Evolutionary conservation across 2,113 vertebrate genomes (phyloP).

Genomic region (Podarcis raffonei): DNA sequence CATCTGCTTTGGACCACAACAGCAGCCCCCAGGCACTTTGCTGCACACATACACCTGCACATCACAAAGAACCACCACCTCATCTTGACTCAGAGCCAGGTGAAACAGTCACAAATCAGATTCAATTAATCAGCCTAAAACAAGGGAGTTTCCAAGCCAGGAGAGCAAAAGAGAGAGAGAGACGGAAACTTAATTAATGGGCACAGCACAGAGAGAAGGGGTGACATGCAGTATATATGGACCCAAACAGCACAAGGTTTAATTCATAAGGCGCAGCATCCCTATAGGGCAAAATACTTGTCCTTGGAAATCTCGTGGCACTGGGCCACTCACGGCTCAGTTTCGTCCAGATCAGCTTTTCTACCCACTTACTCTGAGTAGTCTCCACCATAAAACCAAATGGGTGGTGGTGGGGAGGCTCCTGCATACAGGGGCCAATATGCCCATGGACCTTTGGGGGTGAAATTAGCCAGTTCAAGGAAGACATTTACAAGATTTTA

Average conservation of each 20-base stretch:
- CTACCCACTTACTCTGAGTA: background rate
- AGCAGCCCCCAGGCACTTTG: background rate
- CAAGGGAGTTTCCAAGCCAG: slow-evolving; percentile 60
- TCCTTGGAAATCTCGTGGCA: background rate
- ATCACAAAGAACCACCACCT: background rate
- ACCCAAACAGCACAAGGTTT: slow-evolving; percentile 25
- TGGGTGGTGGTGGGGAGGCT: background rate
- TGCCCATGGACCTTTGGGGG: background rate
- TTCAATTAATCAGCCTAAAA: background rate
- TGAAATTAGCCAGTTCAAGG: background rate
- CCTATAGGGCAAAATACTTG: background rate
- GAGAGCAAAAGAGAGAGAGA: slow-evolving; percentile 59
- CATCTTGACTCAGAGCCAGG: background rate
- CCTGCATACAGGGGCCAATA: background rate
- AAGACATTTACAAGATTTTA: background rate
- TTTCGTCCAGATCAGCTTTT: background rate
- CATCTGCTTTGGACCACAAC: background rate
- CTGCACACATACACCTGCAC: background rate
- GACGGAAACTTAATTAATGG: background rate
- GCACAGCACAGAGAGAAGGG: slow-evolving; percentile 36
- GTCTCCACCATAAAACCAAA: background rate
- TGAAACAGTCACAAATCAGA: background rate
- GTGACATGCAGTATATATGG: background rate
- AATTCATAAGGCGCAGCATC: slow-evolving; percentile 61
- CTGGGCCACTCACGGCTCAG: background rate